Evolutionary conservation across 1,140 invertebrate species (phyloP).

Genomic region (Eubasilissa regina): DNA sequence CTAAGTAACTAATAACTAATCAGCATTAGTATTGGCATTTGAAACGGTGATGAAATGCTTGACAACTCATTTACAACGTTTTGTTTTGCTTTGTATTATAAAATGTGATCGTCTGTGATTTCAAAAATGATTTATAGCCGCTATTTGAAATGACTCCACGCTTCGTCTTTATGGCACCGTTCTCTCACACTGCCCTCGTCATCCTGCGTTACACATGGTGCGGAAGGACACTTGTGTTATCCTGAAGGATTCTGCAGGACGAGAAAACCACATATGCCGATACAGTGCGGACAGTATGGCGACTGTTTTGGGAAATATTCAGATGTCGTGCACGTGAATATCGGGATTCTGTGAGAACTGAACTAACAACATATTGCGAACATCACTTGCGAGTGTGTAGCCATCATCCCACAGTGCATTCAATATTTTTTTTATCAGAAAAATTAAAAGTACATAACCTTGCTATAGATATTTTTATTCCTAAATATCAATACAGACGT

Average conservation of each 20-base stretch:
- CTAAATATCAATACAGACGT: too few relatives aligned
- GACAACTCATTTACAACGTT: too few relatives aligned
- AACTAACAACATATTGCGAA: slow-evolving; percentile 30
- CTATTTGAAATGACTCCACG: background rate
- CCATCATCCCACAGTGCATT: slow-evolving; percentile 11
- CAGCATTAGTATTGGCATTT: too few relatives aligned
- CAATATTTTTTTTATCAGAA: too few relatives aligned
- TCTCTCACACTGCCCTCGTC: slow-evolving; percentile 18
- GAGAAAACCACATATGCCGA: slow-evolving; percentile 10
- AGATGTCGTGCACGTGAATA: slow-evolving; percentile 35
- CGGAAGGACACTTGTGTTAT: slow-evolving; percentile 9
- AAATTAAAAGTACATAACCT: too few relatives aligned
- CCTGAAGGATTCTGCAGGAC: slow-evolving; percentile 23
- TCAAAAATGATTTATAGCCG: slow-evolving; percentile 14
- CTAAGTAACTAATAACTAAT: too few relatives aligned
- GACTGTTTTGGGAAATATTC: slow-evolving; percentile 26
- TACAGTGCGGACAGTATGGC: slow-evolving; percentile 16
- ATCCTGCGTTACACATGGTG: background rate
- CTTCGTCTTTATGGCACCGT: background rate
- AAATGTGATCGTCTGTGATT: slow-evolving; percentile 19
- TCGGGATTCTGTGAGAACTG: slow-evolving; percentile 1
- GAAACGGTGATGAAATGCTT: too few relatives aligned
- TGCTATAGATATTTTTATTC: too few relatives aligned
- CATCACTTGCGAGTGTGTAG: background rate
- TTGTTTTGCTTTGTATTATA: too few relatives aligned